Evolutionary conservation across 2,113 vertebrate genomes (phyloP).

Genomic region (Gasterosteus nipponicus): DNA sequence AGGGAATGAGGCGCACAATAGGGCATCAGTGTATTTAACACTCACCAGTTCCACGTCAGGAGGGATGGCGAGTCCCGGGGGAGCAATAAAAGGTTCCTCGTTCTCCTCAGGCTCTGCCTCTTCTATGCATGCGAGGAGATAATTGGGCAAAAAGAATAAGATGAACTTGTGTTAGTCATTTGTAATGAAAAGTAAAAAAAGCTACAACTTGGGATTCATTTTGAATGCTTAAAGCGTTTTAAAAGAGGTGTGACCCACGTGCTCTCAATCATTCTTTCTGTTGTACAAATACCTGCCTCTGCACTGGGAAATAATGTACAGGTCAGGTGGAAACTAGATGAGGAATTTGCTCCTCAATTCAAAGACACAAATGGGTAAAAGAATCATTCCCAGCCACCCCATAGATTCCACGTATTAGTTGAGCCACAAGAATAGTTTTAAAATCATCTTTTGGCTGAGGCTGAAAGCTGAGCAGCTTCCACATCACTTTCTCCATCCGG

Average conservation of each 20-base stretch:
- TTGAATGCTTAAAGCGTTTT: conserved; percentile 3
- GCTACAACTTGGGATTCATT: neutral
- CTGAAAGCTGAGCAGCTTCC: neutral
- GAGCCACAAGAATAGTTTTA: neutral
- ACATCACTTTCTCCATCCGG: neutral
- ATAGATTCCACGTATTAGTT: neutral
- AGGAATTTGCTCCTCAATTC: conserved; percentile 23
- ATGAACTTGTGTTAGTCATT: conserved; percentile 8
- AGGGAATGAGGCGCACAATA: neutral
- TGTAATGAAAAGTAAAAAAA: neutral
- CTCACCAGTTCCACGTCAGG: conserved; percentile 96
- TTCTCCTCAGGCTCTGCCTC: conserved; percentile 88
- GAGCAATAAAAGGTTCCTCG: conserved; percentile 95
- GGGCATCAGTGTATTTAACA: conserved; percentile 33
- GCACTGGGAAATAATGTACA: neutral
- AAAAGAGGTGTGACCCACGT: neutral
- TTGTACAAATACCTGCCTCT: conserved; percentile 7
- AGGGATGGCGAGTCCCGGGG: conserved; percentile 89
- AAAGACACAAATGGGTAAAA: neutral
- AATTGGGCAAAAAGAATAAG: neutral
- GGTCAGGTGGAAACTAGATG: conserved; percentile 21
- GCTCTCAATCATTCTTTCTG: neutral
- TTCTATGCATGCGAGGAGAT: conserved; percentile 40
- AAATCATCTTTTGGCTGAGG: neutral
- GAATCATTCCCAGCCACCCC: neutral